phyloP scores from a whole-genome alignment of 2,113 vertebrate genomes.

The Psilopsiagon aymara region DNA sequence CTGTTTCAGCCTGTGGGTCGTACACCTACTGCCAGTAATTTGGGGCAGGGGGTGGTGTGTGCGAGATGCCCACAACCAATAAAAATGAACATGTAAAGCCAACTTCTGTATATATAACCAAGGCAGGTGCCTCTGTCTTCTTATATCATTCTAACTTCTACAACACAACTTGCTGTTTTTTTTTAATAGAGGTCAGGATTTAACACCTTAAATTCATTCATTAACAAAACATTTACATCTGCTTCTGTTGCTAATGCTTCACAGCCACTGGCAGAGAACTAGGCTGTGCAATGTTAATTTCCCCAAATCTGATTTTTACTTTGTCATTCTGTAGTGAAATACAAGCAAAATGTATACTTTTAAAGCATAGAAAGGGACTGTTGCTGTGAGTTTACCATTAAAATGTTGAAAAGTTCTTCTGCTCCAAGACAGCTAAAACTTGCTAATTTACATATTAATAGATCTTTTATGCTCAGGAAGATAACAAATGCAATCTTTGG shows the following conservation, averaged over 20 bases:
- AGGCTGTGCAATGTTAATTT: neutral
- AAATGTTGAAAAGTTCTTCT: constrained; percentile 4
- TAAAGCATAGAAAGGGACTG: neutral
- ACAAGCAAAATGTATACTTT: neutral
- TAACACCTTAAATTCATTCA: neutral
- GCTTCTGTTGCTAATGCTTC: neutral
- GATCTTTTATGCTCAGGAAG: neutral
- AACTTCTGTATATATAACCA: neutral
- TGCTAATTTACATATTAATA: constrained; percentile 45
- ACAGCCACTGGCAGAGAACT: neutral
- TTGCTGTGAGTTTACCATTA: neutral
- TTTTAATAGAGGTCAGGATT: neutral
- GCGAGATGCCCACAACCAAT: neutral
- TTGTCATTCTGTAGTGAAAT: neutral
- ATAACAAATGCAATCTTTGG: constrained; percentile 20
- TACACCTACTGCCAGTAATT: neutral
- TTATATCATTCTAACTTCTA: neutral
- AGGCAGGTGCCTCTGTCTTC: neutral
- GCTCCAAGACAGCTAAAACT: neutral
- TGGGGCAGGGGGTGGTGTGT: neutral
- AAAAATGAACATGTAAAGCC: neutral
- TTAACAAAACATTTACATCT: neutral
- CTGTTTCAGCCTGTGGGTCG: neutral
- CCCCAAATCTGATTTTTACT: neutral
- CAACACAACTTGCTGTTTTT: neutral